Evolutionary conservation across 2,113 vertebrate genomes (phyloP).

Genomic region (Acanthochromis polyacanthus): DNA sequence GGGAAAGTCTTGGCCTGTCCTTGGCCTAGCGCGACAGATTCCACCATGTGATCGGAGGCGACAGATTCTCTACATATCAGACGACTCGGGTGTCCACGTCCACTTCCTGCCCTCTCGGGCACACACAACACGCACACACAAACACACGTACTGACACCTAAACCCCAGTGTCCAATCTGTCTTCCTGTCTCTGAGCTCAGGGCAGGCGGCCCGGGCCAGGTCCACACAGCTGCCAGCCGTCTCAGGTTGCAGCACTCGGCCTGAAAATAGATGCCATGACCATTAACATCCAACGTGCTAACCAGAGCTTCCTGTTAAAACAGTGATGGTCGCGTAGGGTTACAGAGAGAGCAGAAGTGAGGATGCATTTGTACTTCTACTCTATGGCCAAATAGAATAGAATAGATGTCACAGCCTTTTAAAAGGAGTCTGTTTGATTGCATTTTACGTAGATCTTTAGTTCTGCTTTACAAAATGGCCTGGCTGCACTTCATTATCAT

Average conservation of each 20-base stretch:
- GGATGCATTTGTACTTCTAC: not conserved
- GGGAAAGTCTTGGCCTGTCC: constrained; percentile 75
- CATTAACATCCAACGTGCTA: constrained; percentile 70
- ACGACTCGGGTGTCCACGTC: constrained; percentile 69
- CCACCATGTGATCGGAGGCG: constrained; percentile 71
- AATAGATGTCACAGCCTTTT: not conserved
- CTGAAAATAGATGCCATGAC: constrained; percentile 77
- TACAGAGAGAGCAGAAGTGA: constrained; percentile 31
- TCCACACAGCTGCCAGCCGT: constrained; percentile 69
- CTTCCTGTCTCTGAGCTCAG: constrained; percentile 63
- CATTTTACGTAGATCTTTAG: too few relatives aligned
- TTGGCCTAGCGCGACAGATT: constrained; percentile 65
- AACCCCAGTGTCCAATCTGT: constrained; percentile 54
- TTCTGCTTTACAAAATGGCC: too few relatives aligned
- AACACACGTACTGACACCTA: constrained; percentile 63
- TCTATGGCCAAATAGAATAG: not conserved
- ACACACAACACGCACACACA: constrained; percentile 38
- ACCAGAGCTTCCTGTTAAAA: constrained; percentile 74
- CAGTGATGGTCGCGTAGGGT: constrained; percentile 28
- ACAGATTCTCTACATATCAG: constrained; percentile 77
- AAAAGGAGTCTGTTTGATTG: not conserved
- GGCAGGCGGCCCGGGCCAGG: constrained; percentile 44
- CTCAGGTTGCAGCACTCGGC: constrained; percentile 72
- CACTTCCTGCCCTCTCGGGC: constrained; percentile 70
- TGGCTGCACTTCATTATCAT: too few relatives aligned